phyloP scores from a whole-genome alignment of 2,113 vertebrate genomes.

The Zapus hudsonius region DNA sequence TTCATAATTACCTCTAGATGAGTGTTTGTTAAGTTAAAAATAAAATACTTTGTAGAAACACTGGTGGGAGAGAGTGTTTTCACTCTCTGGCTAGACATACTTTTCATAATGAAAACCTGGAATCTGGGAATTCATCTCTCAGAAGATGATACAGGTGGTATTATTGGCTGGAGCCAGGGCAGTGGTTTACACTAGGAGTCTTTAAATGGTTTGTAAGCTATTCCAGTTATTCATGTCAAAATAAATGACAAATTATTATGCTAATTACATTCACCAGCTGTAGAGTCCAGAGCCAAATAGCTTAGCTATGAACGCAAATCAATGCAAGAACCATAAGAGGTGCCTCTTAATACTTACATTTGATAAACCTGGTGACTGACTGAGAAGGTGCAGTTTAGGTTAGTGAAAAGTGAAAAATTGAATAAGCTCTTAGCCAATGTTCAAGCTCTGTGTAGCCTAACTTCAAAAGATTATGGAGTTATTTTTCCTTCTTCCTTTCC shows the following conservation, averaged over 20 bases:
- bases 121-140: neutral
- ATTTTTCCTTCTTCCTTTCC: neutral
- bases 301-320: neutral
- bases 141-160: neutral
- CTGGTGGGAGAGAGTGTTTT: neutral
- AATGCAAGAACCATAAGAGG: neutral
- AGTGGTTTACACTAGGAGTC: neutral
- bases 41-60: neutral
- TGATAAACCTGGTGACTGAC: neutral
- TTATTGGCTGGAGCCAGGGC: neutral
- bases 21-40: neutral
- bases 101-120: neutral
- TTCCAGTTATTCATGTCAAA: neutral
- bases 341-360: neutral
- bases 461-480: neutral
- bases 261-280: neutral
- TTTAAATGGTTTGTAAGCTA: neutral
- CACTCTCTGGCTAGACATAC: neutral
- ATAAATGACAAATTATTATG: neutral
- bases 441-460: neutral
- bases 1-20: neutral
- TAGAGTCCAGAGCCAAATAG: neutral
- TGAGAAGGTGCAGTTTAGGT: neutral
- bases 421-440: neutral
- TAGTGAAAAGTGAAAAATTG: neutral